Percentiles rank a stretch among this genome's conserved stretches.
Evolutionary conservation across 2,797 vertebrate species (phyloP).

Genomic region (Loriculus beryllinus): DNA sequence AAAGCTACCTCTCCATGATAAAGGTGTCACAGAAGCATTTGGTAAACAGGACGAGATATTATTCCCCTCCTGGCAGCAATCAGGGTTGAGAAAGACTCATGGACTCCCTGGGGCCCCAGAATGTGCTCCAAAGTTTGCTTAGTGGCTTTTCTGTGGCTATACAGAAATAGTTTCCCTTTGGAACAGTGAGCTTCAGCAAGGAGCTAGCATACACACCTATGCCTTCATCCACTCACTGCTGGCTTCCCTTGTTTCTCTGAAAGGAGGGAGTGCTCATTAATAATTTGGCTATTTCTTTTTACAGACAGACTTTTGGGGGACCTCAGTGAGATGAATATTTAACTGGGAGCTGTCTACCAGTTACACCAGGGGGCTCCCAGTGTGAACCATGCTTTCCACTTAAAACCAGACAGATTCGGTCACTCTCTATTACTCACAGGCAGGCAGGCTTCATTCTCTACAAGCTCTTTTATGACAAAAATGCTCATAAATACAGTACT

Average conservation of each 20-base stretch:
- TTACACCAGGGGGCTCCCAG: not conserved
- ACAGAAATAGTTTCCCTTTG: not conserved
- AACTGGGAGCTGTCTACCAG: not conserved
- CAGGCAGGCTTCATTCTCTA: not conserved
- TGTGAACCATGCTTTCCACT: not conserved
- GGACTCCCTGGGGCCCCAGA: not conserved
- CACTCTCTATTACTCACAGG: not conserved
- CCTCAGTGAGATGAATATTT: not conserved
- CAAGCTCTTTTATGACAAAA: not conserved
- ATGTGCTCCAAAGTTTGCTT: not conserved
- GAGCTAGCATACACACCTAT: fast-evolving
- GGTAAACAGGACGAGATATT: not conserved
- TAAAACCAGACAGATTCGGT: not conserved
- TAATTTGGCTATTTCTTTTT: not conserved
- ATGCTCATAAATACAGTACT: not conserved
- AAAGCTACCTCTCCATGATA: not conserved
- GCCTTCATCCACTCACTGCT: not conserved
- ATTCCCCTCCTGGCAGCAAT: not conserved
- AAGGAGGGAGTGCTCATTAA: not conserved
- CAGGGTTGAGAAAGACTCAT: not conserved
- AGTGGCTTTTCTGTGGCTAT: not conserved
- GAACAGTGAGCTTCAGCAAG: not conserved
- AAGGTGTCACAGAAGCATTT: not conserved
- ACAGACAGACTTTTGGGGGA: not conserved
- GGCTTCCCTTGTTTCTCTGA: not conserved